Percentiles rank a stretch among this genome's conserved stretches.
Evolutionary conservation across 2,113 vertebrate genomes (phyloP).

Genomic region (Petrocephalus zakoni): DNA sequence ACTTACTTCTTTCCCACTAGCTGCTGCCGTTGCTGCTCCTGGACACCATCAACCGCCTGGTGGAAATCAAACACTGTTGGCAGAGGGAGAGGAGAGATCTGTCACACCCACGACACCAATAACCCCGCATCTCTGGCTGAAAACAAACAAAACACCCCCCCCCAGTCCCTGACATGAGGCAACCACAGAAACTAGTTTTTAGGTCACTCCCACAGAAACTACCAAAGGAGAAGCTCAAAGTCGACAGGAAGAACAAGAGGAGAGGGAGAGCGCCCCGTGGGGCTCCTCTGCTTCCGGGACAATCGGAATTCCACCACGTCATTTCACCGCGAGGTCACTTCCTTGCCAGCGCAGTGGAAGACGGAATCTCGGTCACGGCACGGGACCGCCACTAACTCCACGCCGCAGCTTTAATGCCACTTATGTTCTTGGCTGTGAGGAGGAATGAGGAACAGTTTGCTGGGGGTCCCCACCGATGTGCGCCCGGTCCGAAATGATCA

Average conservation of each 20-base stretch:
- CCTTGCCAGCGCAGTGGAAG: background rate
- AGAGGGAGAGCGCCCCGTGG: background rate
- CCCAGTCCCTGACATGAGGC: background rate
- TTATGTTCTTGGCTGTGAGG: too few species aligned
- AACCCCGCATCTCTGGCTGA: background rate
- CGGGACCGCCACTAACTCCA: background rate
- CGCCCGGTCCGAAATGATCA: constrained; percentile 95
- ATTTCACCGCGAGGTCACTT: background rate
- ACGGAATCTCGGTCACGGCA: background rate
- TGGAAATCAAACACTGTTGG: constrained; percentile 95
- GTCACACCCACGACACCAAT: background rate
- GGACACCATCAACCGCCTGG: constrained; percentile 93
- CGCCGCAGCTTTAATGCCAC: background rate
- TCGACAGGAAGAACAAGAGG: background rate
- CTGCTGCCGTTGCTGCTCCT: constrained; percentile 92
- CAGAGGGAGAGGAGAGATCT: constrained; percentile 44
- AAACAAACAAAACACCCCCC: background rate
- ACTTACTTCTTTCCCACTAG: constrained; percentile 95
- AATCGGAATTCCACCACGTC: background rate
- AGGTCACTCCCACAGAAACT: background rate
- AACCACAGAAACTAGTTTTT: background rate
- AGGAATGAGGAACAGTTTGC: background rate
- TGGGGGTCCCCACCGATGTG: constrained; percentile 80
- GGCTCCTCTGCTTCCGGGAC: background rate
- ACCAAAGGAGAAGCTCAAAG: background rate